Base-by-base conservation (phyloP, 2,888 invertebrate genomes). In the Noctuana brunneofusca region DNA sequence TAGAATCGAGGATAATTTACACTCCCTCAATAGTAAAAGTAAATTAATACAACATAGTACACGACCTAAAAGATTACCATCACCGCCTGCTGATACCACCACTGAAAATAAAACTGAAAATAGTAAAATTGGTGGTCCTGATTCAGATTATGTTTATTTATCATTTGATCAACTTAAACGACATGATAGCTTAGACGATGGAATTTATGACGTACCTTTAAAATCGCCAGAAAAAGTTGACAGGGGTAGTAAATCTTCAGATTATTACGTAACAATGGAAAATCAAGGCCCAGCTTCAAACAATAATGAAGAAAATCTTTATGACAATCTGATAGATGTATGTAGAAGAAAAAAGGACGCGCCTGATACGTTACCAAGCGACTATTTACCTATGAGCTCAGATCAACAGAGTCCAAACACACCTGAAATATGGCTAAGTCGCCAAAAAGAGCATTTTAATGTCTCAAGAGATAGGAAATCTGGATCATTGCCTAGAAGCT, bases 401-500 rank as follows among this genome's bases (percentile, higher is more conserved):
- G 90, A 88, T 11, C 87, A 86, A 56, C 85, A 89, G 66, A 90
- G 87, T 68, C 95, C 95, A 0, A 95, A 93, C 24, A 89, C 93
- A 4, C 95, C 95, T 2, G 94, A 94, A 60, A 93, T 95, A 64
- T 95, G 95, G 95, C 78, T 95, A 22, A 95, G 94, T 68, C 93
- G 95, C 59, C 94, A 95, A 69, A 93, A 94, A 69, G 94, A 94
- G 70, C 94, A 95, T 74, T 90, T 96, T 59, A 95, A 94, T 52
- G 93, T 93, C 3, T 93, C 93, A 0, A 92, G 93, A 58, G 92
- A 92, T 58, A 93, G 94, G 75, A 96, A 96, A 79, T 94, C 95
- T 12, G 96, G 96, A 20, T 96, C 96, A 0, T 80, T 96, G 59
- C 96, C 96, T 0, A 92, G 96, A 71, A 96, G 96, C 73, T 96